Conservation (phyloP, 2,888 invertebrate species). For the Girardia tigrina region DNA sequence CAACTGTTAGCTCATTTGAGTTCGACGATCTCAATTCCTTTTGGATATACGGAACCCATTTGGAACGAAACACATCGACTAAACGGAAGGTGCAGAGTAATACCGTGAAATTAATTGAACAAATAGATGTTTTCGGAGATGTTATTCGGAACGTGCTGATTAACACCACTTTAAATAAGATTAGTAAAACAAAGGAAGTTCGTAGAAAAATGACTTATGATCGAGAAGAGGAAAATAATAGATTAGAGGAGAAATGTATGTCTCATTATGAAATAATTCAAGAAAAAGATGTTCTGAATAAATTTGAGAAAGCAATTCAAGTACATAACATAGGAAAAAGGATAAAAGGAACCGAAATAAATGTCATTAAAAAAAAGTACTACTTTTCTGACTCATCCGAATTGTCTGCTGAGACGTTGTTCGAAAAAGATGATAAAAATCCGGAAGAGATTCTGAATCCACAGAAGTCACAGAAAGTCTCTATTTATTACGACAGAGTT, state of each 20-base stretch:
- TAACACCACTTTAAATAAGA: not conserved
- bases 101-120: not conserved
- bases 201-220: not conserved
- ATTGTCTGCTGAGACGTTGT: not conserved
- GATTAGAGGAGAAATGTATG: not conserved
- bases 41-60: not conserved
- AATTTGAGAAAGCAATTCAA: not conserved
- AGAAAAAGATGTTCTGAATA: not conserved
- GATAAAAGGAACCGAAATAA: not conserved
- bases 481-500: not conserved
- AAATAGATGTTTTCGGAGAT: slow-evolving; percentile 1
- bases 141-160: not conserved
- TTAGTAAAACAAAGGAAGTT: not conserved
- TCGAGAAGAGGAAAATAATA: no score
- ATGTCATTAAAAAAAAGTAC: not conserved
- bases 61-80: not conserved
- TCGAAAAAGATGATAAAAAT: not conserved
- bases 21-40: not conserved
- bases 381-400: not conserved
- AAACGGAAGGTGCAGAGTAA: not conserved
- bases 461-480: not conserved
- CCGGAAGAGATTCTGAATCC: not conserved
- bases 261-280: not conserved
- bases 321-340: not conserved
- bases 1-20: not conserved